phyloP scores from a whole-genome alignment of 2,113 vertebrate genomes.

The Barnardius zonarius region DNA sequence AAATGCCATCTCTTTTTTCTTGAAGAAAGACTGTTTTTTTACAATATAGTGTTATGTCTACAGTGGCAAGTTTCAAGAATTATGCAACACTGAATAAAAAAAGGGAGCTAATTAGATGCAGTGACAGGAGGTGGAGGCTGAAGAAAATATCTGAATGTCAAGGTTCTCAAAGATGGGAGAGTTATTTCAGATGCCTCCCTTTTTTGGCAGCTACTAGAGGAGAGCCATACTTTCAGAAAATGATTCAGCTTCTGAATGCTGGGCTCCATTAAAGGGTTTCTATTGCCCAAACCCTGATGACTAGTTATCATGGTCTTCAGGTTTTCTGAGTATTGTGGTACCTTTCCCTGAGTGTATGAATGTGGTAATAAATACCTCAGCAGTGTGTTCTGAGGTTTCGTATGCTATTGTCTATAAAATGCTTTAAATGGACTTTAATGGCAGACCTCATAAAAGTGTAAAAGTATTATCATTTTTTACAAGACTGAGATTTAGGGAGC shows the following conservation, averaged over 20 bases:
- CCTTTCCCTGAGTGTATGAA: background rate
- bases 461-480: background rate
- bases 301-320: background rate
- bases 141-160: background rate
- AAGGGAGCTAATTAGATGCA: background rate
- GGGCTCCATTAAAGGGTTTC: background rate
- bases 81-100: background rate
- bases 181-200: constrained; percentile 16
- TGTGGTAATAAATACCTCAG: background rate
- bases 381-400: background rate
- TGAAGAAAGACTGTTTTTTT: background rate
- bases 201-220: background rate
- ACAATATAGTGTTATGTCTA: background rate
- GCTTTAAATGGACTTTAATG: background rate
- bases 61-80: background rate
- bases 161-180: background rate
- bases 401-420: background rate
- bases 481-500: background rate
- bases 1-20: background rate
- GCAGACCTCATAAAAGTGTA: background rate
- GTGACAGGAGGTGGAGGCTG: background rate
- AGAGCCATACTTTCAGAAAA: background rate
- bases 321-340: background rate
- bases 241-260: background rate
- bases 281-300: background rate